phyloP scores from a whole-genome alignment of 1,140 invertebrate genomes.

The Asbolus verrucosus region DNA sequence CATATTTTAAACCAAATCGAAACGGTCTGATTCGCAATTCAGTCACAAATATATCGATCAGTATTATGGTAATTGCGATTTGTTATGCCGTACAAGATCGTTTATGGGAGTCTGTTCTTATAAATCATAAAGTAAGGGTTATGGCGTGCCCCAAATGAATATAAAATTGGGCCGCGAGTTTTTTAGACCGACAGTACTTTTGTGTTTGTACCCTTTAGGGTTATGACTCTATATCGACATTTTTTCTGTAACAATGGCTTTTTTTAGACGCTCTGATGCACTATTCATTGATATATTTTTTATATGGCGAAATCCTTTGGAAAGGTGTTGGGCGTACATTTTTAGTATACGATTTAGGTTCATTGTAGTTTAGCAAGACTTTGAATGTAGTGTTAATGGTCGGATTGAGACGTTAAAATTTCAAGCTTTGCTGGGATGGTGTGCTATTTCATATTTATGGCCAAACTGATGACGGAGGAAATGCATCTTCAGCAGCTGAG shows the following conservation, averaged over 20 bases:
- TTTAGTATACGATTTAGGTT: conserved; percentile 43
- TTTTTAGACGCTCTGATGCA: conserved; percentile 26
- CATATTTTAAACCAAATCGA: conserved; percentile 43
- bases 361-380: conserved; percentile 31
- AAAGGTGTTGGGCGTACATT: conserved; percentile 44
- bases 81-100: conserved; percentile 40
- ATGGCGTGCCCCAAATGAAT: conserved; percentile 41
- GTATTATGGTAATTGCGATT: conserved; percentile 44
- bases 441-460: conserved; percentile 38
- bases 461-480: conserved; percentile 33
- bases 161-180: conserved; percentile 36
- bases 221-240: conserved; percentile 40
- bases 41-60: conserved; percentile 46
- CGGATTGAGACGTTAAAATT: conserved; percentile 40
- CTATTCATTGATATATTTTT: conserved; percentile 38
- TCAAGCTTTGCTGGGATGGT: conserved; percentile 21
- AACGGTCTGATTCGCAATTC: conserved; percentile 44
- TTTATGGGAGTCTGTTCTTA: conserved; percentile 42
- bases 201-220: conserved; percentile 33
- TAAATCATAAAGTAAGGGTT: conserved; percentile 36
- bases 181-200: conserved; percentile 20
- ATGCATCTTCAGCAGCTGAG: conserved; percentile 31
- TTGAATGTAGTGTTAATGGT: conserved; percentile 42
- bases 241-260: conserved; percentile 33
- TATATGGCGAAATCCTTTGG: conserved; percentile 26